phyloP scores from a whole-genome alignment of 2,888 invertebrate species.

The Rhagophthalmus giganteus region DNA sequence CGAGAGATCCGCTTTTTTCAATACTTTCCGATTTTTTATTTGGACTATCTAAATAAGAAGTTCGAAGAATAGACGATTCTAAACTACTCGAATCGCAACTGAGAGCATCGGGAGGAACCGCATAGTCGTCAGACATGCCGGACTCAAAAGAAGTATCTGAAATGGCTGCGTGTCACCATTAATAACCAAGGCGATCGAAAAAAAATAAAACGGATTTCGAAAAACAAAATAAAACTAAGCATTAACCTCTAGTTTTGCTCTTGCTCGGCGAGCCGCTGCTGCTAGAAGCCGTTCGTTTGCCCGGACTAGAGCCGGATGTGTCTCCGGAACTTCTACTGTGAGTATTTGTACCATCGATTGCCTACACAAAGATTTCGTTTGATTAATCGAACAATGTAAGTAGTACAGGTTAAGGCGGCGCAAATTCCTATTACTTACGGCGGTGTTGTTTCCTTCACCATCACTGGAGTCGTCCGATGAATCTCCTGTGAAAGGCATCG shows the following conservation, averaged over 20 bases:
- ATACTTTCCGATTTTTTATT: conserved; percentile 70
- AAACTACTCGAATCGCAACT: conserved; percentile 78
- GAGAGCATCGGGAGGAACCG: conserved; percentile 92
- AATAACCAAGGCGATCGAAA: conserved; percentile 34
- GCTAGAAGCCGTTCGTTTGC: conserved; percentile 67
- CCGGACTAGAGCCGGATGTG: conserved; percentile 81
- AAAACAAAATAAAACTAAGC: conserved; percentile 29
- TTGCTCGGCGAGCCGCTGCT: conserved; percentile 82
- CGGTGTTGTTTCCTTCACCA: conserved; percentile 70
- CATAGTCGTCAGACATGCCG: conserved; percentile 94
- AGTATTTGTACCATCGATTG: conserved; percentile 59
- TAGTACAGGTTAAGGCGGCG: too few relatives aligned
- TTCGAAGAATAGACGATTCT: conserved; percentile 71
- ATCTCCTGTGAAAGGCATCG: conserved; percentile 94
- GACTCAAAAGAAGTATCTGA: conserved; percentile 90
- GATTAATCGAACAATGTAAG: conserved; percentile 2
- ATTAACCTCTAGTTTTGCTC: conserved; percentile 76
- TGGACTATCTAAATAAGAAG: conserved; percentile 62
- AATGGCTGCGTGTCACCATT: conserved; percentile 57
- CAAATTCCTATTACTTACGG: conserved; percentile 41
- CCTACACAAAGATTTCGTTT: too few relatives aligned
- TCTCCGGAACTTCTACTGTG: conserved; percentile 87
- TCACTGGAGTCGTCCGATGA: conserved; percentile 94
- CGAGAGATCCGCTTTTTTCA: conserved; percentile 68
- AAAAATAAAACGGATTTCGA: conserved; percentile 32